Evolutionary conservation across 2,113 vertebrate species (phyloP), one percentile per base, ranked within the genome.

Genomic region (Siniperca knerii): DNA sequence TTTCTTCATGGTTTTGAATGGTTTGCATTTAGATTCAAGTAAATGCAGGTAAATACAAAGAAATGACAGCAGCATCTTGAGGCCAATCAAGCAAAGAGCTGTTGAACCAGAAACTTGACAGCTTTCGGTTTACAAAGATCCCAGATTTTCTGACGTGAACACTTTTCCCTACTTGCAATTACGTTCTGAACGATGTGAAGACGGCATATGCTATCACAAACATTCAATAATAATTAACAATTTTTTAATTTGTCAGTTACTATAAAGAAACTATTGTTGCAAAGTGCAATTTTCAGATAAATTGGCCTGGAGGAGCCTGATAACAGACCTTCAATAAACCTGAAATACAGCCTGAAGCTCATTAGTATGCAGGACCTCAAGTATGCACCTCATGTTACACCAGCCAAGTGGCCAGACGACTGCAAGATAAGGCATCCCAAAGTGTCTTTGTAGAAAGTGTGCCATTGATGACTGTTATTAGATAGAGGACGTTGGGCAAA

Each of bases 381-480:
- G 54, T 6, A 21, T 18, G 25, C 54, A 29, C 62, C 18, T 16
- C 20, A n/a, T 70, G 81, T 73, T 65, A 8, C 40, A 61, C 40
- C 52, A 72, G 82, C 60, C 82, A 55, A 84, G 72, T 25, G 48
- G 66, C 69, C 48, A 48, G 77, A 85, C 35, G 21, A 55, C 13
- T 0, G 50, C 33, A 55, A n/a, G 85, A 79, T 20, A 67, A 85
- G 33, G 65, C 75, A 37, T 68, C 52, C 42, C 12, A 69, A 52
- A 73, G 61, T 75, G 77, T 85, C 70, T 79, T 62, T 74, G 80
- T 8, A 37, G 13, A 58, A 83, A 80, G 77, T 29, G 48, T 79
- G 67, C 72, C 83, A 58, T 75, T 33, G 55, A 69, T 81, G 85
- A 86, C 75, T n/a, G 79, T 33, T 81, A 89, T 87, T 88, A 81